Percentiles rank a stretch among this genome's conserved stretches.
Conservation (phyloP, 2,888 invertebrate genomes). For the Trichacis sp. region DNA sequence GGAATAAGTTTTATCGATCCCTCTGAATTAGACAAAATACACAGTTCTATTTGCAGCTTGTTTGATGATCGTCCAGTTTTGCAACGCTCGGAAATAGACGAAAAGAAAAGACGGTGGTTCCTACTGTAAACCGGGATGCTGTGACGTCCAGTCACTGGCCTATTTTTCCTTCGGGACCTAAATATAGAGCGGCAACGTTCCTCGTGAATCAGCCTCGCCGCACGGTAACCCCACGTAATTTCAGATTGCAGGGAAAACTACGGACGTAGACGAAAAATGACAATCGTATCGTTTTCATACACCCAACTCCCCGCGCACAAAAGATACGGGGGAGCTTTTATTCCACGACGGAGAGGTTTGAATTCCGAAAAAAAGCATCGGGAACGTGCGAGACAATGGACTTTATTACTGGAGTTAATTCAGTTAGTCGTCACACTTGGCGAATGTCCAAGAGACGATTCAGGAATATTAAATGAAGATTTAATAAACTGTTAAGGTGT, state of each 20-base stretch:
- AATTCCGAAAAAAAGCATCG: conserved; percentile 11
- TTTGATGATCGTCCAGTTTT: conserved; percentile 43
- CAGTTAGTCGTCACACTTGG: conserved; percentile 14
- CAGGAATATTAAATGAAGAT: conserved; percentile 29
- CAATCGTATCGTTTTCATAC: conserved; percentile 18
- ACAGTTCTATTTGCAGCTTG: conserved; percentile 3
- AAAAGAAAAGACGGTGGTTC: conserved; percentile 58
- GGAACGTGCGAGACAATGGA: conserved; percentile 5
- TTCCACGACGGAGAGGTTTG: conserved; percentile 17
- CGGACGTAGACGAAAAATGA: conserved; percentile 14
- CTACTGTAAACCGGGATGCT: conserved; percentile 45
- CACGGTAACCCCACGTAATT: conserved; percentile 37
- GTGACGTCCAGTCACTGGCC: conserved; percentile 62
- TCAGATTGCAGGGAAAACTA: conserved; percentile 42
- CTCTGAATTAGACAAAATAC: background rate
- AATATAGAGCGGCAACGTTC: conserved; percentile 58
- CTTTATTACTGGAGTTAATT: conserved; percentile 18
- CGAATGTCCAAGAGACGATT: conserved; percentile 17
- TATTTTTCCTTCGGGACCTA: conserved; percentile 61
- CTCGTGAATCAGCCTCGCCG: conserved; percentile 62
- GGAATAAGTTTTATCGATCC: too few relatives aligned
- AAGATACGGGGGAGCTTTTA: conserved; percentile 1
- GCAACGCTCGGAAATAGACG: conserved; percentile 64
- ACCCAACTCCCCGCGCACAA: too few relatives aligned
- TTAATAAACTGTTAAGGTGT: conserved; percentile 8